Conservation (phyloP, 2,113 vertebrate genomes). For the Archilochus colubris region DNA sequence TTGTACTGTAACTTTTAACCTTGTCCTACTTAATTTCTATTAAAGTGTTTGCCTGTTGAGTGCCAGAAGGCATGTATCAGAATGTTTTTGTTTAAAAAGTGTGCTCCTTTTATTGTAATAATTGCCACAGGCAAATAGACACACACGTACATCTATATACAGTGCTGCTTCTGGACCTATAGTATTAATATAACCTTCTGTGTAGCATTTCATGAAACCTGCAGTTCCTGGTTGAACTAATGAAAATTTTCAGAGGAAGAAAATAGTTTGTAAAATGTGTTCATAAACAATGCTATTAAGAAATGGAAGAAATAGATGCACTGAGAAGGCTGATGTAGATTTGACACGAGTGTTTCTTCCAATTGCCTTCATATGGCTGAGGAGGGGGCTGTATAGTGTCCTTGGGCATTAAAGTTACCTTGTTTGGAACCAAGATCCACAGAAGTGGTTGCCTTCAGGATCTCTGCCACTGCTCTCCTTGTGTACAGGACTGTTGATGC, state of each 20-base stretch:
- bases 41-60: neutral
- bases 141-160: accelerated
- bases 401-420: slow-evolving; percentile 58
- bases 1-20: neutral
- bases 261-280: neutral
- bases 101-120: neutral
- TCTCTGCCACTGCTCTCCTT: slow-evolving; percentile 70
- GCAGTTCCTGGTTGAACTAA: neutral
- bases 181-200: neutral
- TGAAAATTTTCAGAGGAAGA: neutral
- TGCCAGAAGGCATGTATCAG: neutral
- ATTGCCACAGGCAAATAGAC: neutral
- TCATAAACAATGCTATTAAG: neutral
- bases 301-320: neutral
- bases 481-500: slow-evolving; percentile 78
- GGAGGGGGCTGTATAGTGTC: neutral
- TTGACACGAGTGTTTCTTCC: neutral
- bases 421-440: slow-evolving; percentile 67
- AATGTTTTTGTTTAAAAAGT: neutral
- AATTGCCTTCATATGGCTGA: neutral
- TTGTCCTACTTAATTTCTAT: neutral
- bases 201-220: neutral
- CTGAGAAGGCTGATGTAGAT: neutral
- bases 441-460: slow-evolving; percentile 70
- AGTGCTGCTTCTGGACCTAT: neutral